Percentiles rank a stretch among this genome's conserved stretches.
phyloP scores from a whole-genome alignment of 92 coral and sea anemone species.

The Epizoanthus fatuus region DNA sequence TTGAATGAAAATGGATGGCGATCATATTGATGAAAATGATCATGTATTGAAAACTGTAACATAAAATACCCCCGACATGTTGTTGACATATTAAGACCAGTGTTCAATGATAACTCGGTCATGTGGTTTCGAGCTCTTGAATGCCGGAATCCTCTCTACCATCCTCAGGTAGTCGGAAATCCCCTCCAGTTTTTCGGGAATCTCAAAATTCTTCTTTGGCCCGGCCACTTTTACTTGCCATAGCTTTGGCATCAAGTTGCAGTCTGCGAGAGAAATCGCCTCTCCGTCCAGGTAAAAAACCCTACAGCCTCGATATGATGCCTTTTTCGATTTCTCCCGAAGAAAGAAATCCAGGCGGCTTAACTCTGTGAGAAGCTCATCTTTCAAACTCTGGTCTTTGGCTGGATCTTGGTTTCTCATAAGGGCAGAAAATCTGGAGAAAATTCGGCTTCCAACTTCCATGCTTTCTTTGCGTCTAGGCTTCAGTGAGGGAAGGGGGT shows the following conservation, averaged over 20 bases:
- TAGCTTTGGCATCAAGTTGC: constrained; percentile 23
- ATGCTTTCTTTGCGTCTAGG: background rate
- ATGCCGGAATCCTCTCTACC: constrained; percentile 1
- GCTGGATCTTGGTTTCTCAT: constrained; percentile 28
- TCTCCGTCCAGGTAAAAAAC: constrained; percentile 17
- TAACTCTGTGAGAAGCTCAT: constrained; percentile 23
- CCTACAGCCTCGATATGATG: background rate
- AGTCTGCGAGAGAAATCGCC: constrained; percentile 13
- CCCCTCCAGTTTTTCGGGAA: constrained; percentile 16
- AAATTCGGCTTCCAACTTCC: constrained; percentile 11
- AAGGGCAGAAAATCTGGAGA: constrained; percentile 25
- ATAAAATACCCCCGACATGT: background rate
- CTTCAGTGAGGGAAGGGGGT: constrained; percentile 19
- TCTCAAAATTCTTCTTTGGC: constrained; percentile 11
- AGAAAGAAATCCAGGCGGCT: constrained; percentile 27
- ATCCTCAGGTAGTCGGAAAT: constrained; percentile 21
- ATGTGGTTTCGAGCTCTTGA: constrained; percentile 15
- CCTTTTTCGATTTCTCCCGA: background rate
- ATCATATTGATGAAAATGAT: too few species aligned
- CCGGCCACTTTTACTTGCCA: constrained; percentile 40
- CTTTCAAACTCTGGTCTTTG: constrained; percentile 10
- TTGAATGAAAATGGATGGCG: too few species aligned
- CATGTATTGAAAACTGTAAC: too few species aligned
- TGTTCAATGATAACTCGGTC: constrained; percentile 22
- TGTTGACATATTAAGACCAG: background rate